Conservation (phyloP, 2,888 invertebrate genomes). For the Agriotes lineatus region DNA sequence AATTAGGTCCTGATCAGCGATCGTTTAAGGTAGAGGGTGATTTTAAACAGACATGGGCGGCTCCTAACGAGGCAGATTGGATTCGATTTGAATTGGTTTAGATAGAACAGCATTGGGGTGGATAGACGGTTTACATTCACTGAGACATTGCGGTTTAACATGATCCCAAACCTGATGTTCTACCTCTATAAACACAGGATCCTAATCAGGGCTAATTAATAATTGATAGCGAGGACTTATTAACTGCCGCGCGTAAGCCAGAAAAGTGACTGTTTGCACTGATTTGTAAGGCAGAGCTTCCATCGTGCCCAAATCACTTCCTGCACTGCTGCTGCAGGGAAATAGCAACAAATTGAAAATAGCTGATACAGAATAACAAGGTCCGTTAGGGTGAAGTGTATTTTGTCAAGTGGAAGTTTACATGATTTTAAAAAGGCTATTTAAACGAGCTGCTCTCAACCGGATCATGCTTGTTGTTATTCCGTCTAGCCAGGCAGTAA, state of each 20-base stretch:
- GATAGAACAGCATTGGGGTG: constrained; percentile 64
- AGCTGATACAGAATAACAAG: constrained; percentile 65
- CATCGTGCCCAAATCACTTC: neutral
- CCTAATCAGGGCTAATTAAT: constrained; percentile 31
- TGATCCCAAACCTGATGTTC: constrained; percentile 36
- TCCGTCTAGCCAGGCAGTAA: constrained; percentile 60
- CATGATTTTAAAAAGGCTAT: constrained; percentile 62
- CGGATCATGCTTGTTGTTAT: constrained; percentile 59
- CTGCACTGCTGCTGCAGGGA: constrained; percentile 24
- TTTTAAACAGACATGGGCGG: constrained; percentile 64
- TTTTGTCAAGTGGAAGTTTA: constrained; percentile 64
- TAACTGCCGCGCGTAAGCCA: neutral
- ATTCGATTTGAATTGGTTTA: constrained; percentile 65
- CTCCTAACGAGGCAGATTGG: constrained; percentile 64
- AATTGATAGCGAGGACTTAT: constrained; percentile 28
- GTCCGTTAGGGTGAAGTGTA: constrained; percentile 57
- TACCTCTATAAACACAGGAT: constrained; percentile 32
- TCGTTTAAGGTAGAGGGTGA: constrained; percentile 62
- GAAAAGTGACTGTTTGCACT: neutral
- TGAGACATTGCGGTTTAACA: constrained; percentile 47
- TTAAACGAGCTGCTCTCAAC: constrained; percentile 58
- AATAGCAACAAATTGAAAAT: constrained; percentile 57
- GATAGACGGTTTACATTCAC: constrained; percentile 58
- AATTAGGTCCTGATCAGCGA: constrained; percentile 64
- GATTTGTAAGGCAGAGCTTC: neutral